Conservation (phyloP, 1,140 invertebrate genomes). For the Saccostrea glomerata region DNA sequence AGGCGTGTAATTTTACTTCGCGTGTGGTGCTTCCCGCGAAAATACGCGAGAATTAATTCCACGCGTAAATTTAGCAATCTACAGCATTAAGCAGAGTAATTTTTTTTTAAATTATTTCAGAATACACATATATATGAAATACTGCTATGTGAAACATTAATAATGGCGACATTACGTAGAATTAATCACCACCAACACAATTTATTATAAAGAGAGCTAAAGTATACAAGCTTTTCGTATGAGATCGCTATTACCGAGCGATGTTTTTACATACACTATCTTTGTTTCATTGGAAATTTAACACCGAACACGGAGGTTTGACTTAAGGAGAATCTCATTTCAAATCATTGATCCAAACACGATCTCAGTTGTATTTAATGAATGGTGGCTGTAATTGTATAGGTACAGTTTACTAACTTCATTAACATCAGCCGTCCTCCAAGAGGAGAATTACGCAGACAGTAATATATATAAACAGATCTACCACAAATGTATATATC, state of each 20-base stretch:
- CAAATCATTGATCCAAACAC: slow-evolving; percentile 2
- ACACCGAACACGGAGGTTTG: background rate
- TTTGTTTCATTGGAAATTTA: background rate
- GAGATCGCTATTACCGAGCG: background rate
- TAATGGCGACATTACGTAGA: background rate
- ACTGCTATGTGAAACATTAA: no score
- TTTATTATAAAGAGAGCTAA: background rate
- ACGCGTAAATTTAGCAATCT: no score
- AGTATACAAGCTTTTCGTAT: background rate
- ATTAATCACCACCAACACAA: background rate
- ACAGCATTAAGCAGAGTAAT: no score
- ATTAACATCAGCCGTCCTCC: slow-evolving; percentile 25
- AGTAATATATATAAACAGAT: background rate
- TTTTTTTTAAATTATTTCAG: no score
- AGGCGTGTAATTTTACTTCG: no score
- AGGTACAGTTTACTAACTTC: background rate
- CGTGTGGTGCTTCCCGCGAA: no score
- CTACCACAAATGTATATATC: background rate
- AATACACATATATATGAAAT: no score
- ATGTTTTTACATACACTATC: background rate
- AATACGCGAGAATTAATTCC: no score
- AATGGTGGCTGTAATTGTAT: background rate
- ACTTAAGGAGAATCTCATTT: background rate
- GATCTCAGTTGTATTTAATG: background rate
- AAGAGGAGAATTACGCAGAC: slow-evolving; percentile 14